Conservation (phyloP, 1,140 invertebrate genomes). For the Prorops nasuta region DNA sequence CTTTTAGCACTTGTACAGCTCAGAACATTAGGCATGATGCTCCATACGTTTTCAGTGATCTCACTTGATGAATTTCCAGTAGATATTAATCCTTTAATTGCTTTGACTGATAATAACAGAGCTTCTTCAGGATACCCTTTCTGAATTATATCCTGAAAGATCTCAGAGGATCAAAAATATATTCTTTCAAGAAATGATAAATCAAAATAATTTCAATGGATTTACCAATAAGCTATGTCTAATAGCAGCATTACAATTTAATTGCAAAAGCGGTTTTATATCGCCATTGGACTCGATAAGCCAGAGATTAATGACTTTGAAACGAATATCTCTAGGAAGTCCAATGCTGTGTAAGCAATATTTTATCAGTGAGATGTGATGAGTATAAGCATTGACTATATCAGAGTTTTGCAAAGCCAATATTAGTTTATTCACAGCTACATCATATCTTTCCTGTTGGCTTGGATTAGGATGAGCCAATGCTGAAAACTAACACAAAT, state of each 20-base stretch:
- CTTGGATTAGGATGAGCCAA: too few relatives aligned
- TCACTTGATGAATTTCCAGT: conserved; percentile 8
- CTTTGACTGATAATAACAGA: conserved; percentile 20
- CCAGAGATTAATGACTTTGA: conserved; percentile 21
- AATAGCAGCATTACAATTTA: conserved; percentile 12
- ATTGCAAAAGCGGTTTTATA: conserved; percentile 14
- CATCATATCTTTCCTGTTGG: not conserved
- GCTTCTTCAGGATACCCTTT: conserved; percentile 3
- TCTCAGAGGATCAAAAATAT: not conserved
- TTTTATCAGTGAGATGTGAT: conserved; percentile 31
- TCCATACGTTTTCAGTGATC: conserved; percentile 22
- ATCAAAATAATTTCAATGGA: not conserved
- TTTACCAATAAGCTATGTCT: conserved; percentile 19
- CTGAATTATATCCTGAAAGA: conserved; percentile 9
- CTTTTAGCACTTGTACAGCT: too few relatives aligned
- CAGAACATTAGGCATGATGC: conserved; percentile 23
- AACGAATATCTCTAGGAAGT: conserved; percentile 14
- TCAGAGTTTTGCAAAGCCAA: conserved; percentile 11
- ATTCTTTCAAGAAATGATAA: too few relatives aligned
- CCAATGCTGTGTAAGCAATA: conserved; percentile 17
- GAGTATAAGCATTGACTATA: conserved; percentile 31
- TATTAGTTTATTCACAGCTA: conserved; percentile 15
- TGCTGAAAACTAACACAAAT: too few relatives aligned
- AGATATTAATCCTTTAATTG: conserved; percentile 13
- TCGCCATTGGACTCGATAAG: conserved; percentile 26